Conservation (phyloP, 1,140 invertebrate species). For the Lepidotrigona ventralis region DNA sequence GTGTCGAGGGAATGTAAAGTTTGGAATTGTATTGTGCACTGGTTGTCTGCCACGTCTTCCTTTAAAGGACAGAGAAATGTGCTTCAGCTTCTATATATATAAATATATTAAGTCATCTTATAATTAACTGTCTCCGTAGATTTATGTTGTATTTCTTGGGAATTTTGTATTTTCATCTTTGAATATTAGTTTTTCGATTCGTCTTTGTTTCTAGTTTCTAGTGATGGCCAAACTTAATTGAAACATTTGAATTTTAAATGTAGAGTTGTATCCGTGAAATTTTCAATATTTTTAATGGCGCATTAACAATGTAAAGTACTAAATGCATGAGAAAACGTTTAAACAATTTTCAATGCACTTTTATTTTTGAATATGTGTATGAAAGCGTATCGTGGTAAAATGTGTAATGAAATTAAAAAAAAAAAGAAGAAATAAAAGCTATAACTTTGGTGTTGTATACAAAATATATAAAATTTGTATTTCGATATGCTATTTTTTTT, state of each 20-base stretch:
- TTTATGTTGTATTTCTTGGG: neutral
- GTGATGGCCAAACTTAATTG: neutral
- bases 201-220: too few relatives aligned
- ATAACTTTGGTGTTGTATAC: neutral
- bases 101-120: too few relatives aligned
- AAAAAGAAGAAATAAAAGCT: too few relatives aligned
- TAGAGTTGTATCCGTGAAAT: neutral
- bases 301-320: neutral
- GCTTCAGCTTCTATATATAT: neutral
- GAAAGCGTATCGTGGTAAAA: neutral
- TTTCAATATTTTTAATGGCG: neutral
- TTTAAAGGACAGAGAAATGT: neutral
- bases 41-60: neutral
- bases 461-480: neutral
- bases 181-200: too few relatives aligned
- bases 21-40: neutral
- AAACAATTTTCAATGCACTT: neutral
- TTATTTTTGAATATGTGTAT: neutral
- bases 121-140: neutral
- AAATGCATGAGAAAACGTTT: neutral
- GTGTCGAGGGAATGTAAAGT: conserved; percentile 19
- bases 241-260: neutral
- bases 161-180: too few relatives aligned
- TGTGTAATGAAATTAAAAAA: neutral
- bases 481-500: neutral